Evolutionary conservation across 2,113 vertebrate species (phyloP).

Genomic region (Serilophus lunatus): DNA sequence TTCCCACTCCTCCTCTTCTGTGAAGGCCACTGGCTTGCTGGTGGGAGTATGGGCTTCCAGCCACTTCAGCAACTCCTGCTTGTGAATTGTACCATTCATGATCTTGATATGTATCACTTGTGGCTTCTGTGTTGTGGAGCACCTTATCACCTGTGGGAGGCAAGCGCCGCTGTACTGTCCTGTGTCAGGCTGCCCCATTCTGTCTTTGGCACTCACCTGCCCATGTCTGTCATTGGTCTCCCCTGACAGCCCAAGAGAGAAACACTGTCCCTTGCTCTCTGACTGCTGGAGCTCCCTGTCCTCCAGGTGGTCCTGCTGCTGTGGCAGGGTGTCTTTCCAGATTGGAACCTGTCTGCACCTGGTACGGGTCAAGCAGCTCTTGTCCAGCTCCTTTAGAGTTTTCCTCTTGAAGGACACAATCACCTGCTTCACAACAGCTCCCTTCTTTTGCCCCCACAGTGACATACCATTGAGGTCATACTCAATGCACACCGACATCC

Average conservation of each 20-base stretch:
- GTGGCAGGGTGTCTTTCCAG: neutral
- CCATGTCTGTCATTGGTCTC: fast-evolving
- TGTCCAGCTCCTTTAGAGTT: fast-evolving
- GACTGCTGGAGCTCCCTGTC: neutral
- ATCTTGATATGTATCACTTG: neutral
- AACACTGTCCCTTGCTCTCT: neutral
- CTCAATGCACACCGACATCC: neutral
- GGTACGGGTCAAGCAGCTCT: neutral
- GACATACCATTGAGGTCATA: fast-evolving
- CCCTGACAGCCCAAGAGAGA: neutral
- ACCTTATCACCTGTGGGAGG: neutral
- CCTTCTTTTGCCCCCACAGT: neutral
- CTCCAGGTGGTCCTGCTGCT: neutral
- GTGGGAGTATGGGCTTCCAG: neutral
- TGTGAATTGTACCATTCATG: neutral
- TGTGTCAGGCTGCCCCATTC: neutral
- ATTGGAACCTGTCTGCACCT: fast-evolving
- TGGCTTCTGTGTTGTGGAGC: neutral
- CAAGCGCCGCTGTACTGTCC: neutral
- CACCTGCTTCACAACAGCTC: neutral
- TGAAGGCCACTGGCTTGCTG: neutral
- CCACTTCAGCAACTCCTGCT: neutral
- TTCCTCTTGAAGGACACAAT: neutral
- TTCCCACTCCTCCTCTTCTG: fast-evolving
- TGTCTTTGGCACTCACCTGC: neutral